Evolutionary conservation across 2,797 vertebrate genomes (phyloP).

Genomic region (Rhodeus uyekii): DNA sequence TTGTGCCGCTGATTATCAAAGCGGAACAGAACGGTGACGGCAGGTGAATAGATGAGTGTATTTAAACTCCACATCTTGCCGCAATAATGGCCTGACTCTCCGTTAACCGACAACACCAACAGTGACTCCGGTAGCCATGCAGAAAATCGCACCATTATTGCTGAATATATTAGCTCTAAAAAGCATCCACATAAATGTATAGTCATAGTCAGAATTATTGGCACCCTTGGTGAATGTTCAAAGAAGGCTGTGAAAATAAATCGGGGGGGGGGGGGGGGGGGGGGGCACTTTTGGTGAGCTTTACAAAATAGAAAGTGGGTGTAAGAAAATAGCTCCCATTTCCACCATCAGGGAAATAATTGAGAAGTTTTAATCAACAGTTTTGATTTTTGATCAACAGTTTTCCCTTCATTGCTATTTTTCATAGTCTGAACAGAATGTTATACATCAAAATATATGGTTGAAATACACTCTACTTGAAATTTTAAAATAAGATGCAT

Average conservation of each 20-base stretch:
- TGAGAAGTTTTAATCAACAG: neutral
- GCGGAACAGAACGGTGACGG: slow-evolving; percentile 50
- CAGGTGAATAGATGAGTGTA: slow-evolving; percentile 61
- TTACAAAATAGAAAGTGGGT: neutral
- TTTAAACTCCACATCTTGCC: slow-evolving; percentile 58
- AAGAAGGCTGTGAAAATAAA: neutral
- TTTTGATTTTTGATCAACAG: no score
- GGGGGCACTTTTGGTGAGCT: no score
- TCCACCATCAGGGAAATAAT: neutral
- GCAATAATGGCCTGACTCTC: slow-evolving; percentile 48
- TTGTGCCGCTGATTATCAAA: slow-evolving; percentile 31
- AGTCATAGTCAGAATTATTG: neutral
- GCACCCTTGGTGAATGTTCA: neutral
- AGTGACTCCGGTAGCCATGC: slow-evolving; percentile 51
- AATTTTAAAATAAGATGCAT: no score
- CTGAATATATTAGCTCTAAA: slow-evolving; percentile 52
- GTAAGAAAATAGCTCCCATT: neutral
- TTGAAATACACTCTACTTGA: no score
- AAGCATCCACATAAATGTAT: slow-evolving; percentile 16
- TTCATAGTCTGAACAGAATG: no score
- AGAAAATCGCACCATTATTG: slow-evolving; percentile 57
- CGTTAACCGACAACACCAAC: slow-evolving; percentile 46
- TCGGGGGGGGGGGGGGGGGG: no score
- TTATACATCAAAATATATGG: no score
- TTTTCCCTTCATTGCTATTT: no score